These are phyloP conservation scores for Porites lobata DNA, from an alignment of 92 coral and sea anemone genomes.

Conservation along the genomic window DNA sequence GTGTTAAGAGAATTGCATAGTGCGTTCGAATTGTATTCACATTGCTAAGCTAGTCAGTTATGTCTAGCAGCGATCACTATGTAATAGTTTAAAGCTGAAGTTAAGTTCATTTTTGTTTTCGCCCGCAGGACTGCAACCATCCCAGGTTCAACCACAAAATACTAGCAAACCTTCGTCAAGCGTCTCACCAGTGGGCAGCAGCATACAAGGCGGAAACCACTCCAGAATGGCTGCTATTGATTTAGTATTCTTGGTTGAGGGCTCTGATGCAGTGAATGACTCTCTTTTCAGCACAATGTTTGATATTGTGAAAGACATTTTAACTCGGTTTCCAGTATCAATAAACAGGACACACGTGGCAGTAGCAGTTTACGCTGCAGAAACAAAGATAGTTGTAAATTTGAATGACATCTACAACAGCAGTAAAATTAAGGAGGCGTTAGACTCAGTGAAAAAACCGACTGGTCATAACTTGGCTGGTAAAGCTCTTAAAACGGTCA, in stretches of 20 bases:
- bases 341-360: slow-evolving; percentile 74
- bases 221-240: slow-evolving; percentile 63
- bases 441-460: slow-evolving; percentile 64
- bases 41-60: too few relatives aligned
- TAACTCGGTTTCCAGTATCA: slow-evolving; percentile 85
- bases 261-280: slow-evolving; percentile 70
- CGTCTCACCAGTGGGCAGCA: slow-evolving; percentile 4
- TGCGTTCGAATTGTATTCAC: too few relatives aligned
- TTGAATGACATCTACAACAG: slow-evolving; percentile 64
- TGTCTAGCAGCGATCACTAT: too few relatives aligned
- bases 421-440: slow-evolving; percentile 56
- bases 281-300: slow-evolving; percentile 71
- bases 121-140: slow-evolving; percentile 20
- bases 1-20: too few relatives aligned
- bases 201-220: slow-evolving; percentile 33
- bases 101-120: background rate
- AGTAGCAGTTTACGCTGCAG: slow-evolving; percentile 71
- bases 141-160: slow-evolving; percentile 7
- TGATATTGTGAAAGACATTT: slow-evolving; percentile 74
- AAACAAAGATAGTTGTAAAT: slow-evolving; percentile 66
- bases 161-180: slow-evolving; percentile 26
- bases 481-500: slow-evolving; percentile 72
- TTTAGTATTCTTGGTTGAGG: slow-evolving; percentile 85
- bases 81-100: too few relatives aligned
- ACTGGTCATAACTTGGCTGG: slow-evolving; percentile 76